These are phyloP conservation scores for Smithornis capensis DNA, from an alignment of 2,113 vertebrate genomes.

Conservation along the genomic window DNA sequence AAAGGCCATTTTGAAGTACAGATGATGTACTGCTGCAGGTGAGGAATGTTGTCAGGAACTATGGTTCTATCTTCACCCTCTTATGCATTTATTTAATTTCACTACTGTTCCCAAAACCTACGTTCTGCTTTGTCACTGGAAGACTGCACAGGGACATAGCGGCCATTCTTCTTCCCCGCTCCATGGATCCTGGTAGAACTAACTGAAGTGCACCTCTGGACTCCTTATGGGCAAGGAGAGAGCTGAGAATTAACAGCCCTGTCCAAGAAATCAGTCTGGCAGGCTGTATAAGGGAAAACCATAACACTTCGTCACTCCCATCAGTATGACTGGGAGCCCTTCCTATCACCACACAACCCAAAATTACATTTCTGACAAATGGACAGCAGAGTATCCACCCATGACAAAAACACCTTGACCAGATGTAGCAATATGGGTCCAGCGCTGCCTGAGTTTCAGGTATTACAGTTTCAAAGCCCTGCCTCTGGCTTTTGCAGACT, in stretches of 20 bases:
- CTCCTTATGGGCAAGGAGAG: not conserved
- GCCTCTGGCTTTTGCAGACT: not conserved
- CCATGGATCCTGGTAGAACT: not conserved
- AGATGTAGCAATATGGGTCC: not conserved
- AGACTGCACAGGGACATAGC: not conserved
- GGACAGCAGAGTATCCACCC: not conserved
- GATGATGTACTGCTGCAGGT: not conserved
- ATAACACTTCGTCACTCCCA: not conserved
- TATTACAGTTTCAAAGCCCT: not conserved
- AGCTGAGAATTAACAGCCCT: not conserved
- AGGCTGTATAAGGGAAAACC: not conserved
- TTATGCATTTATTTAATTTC: conserved; percentile 1
- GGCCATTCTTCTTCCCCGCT: not conserved
- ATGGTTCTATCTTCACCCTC: not conserved
- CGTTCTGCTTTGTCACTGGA: not conserved
- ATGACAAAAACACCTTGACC: not conserved
- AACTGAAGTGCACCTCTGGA: not conserved
- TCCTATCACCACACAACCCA: not conserved
- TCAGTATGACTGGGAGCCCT: not conserved
- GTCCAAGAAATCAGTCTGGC: not conserved
- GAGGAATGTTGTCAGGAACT: not conserved
- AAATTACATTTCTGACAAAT: not conserved
- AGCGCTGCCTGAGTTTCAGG: not conserved
- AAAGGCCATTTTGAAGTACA: not conserved
- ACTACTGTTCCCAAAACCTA: not conserved